Conservation (phyloP, 2,113 vertebrate species). For the Addax nasomaculatus region DNA sequence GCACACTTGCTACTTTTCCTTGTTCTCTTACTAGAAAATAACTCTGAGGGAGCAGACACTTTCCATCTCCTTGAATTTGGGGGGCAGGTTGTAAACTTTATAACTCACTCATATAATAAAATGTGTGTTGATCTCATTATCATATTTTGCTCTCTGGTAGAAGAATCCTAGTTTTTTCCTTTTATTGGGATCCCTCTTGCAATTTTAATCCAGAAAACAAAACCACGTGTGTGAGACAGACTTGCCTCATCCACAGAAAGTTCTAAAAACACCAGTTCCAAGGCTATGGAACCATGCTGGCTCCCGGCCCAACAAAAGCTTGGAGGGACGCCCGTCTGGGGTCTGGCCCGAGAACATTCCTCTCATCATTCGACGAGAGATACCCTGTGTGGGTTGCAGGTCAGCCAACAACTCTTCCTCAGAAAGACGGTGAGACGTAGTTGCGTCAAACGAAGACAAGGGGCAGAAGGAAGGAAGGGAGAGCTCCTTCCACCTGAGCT, state of each 20-base stretch:
- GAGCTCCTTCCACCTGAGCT: no score
- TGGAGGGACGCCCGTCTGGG: not conserved
- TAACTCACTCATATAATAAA: not conserved
- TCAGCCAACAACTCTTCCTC: not conserved
- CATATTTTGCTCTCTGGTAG: conserved; percentile 16
- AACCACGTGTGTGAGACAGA: not conserved
- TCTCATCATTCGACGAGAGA: not conserved
- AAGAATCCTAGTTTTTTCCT: not conserved
- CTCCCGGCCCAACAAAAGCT: not conserved
- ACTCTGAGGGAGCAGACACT: not conserved
- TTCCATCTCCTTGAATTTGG: not conserved
- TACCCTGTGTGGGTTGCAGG: no score
- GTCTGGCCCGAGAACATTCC: not conserved
- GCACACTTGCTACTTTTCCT: not conserved
- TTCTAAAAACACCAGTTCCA: not conserved
- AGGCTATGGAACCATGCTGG: not conserved
- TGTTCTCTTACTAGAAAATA: conserved; percentile 21
- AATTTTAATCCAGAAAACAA: conserved; percentile 15
- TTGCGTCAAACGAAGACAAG: rapidly evolving
- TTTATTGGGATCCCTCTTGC: not conserved
- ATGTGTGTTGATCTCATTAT: not conserved
- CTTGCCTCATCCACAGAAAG: not conserved
- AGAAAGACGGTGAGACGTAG: not conserved
- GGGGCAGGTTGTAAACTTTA: conserved; percentile 35
- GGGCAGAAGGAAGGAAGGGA: not conserved